These are phyloP conservation scores for Dasypolia templi DNA, from an alignment of 2,888 invertebrate genomes.

Conservation along the genomic window DNA sequence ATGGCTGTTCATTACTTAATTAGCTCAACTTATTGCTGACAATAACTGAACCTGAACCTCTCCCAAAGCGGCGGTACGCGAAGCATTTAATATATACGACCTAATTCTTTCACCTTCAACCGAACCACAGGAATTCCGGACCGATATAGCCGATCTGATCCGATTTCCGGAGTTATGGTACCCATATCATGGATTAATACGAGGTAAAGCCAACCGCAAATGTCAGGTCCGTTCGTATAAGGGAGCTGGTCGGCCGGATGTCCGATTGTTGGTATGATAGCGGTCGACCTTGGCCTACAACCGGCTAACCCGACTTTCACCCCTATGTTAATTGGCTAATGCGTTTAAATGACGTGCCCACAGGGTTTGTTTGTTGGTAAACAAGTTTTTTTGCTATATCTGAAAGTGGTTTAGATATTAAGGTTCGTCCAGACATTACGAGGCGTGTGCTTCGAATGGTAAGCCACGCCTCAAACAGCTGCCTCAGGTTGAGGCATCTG, in stretches of 20 bases:
- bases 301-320: not conserved
- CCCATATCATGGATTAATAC: conserved; percentile 26
- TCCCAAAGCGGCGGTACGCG: not conserved
- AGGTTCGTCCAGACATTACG: no score
- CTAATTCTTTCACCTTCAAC: conserved; percentile 19
- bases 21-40: not conserved
- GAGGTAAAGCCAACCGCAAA: conserved; percentile 36
- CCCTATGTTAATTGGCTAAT: conserved; percentile 15
- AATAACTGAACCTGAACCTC: not conserved
- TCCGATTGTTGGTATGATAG: conserved; percentile 39
- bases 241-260: conserved; percentile 20
- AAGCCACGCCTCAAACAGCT: no score
- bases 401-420: not conserved
- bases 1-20: not conserved
- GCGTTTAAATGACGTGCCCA: not conserved
- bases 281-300: conserved; percentile 29
- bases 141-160: conserved; percentile 29
- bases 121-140: conserved; percentile 20
- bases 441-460: no score
- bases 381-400: no score
- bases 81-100: conserved; percentile 19
- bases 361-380: not conserved
- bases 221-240: conserved; percentile 16
- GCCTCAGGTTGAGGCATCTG: no score
- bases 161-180: conserved; percentile 38